phyloP scores from a whole-genome alignment of 1,140 invertebrate genomes.

The Fragariocoptes setiger region DNA sequence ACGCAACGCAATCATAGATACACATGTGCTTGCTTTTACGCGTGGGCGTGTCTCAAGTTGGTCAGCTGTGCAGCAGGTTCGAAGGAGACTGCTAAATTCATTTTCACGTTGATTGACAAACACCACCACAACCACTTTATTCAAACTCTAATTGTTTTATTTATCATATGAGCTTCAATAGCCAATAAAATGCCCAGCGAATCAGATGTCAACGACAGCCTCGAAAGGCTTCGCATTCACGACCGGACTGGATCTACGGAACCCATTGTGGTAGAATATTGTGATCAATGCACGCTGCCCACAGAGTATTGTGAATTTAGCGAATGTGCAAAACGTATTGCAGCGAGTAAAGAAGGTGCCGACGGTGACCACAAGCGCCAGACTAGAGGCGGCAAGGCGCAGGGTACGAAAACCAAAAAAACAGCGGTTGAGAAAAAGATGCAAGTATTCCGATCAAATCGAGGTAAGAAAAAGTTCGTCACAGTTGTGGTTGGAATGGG shows the following conservation, averaged over 20 bases:
- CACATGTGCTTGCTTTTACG: too few relatives aligned
- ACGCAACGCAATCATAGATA: too few relatives aligned
- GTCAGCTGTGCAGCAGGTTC: too few relatives aligned
- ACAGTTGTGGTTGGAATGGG: slow-evolving; percentile 39
- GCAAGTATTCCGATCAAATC: slow-evolving; percentile 50
- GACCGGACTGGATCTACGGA: slow-evolving; percentile 5
- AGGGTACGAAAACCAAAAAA: slow-evolving; percentile 57
- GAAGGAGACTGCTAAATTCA: too few relatives aligned
- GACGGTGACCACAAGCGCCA: slow-evolving; percentile 24
- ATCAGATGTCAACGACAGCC: too few relatives aligned
- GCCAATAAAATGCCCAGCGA: too few relatives aligned
- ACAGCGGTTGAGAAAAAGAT: slow-evolving; percentile 36
- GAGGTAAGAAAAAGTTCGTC: slow-evolving; percentile 94
- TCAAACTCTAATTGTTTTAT: too few relatives aligned
- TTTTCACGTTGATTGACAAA: too few relatives aligned
- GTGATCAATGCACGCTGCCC: slow-evolving; percentile 14
- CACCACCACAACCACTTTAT: too few relatives aligned
- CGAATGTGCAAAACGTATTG: slow-evolving; percentile 67
- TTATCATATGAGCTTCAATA: too few relatives aligned
- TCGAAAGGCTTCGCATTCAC: too few relatives aligned
- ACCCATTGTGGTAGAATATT: not conserved
- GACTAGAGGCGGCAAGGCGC: slow-evolving; percentile 56
- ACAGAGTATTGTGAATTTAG: slow-evolving; percentile 76
- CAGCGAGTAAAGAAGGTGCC: slow-evolving; percentile 36
- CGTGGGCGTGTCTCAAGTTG: too few relatives aligned